A percentile compares a stretch with the other conserved stretches of the same genome.
These are phyloP conservation scores for Ichneumon xanthorius DNA, from an alignment of 2,888 invertebrate genomes.

Conservation along the genomic window DNA sequence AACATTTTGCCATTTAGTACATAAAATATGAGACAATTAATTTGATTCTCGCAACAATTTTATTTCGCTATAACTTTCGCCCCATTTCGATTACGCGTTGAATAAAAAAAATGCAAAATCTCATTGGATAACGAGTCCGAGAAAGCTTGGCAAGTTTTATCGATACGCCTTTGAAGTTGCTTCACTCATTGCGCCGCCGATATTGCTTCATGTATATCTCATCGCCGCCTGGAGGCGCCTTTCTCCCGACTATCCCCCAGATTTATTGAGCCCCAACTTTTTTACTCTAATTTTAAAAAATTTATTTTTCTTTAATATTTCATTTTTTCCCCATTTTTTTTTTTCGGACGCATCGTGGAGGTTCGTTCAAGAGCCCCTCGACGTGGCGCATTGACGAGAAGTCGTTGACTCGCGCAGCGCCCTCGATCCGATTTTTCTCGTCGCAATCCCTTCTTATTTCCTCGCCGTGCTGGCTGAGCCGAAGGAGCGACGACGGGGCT, in stretches of 20 bases:
- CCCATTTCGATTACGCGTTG: too few relatives aligned
- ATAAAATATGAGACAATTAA: too few relatives aligned
- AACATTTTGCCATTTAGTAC: too few relatives aligned
- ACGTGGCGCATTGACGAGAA: background rate
- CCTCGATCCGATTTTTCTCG: slow-evolving; percentile 4
- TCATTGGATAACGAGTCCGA: background rate
- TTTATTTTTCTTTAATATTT: background rate
- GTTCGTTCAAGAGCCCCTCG: slow-evolving; percentile 18
- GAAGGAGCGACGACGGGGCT: background rate
- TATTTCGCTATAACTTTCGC: too few relatives aligned
- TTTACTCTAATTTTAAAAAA: background rate
- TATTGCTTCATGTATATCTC: background rate
- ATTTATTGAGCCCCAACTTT: background rate
- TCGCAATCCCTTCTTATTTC: background rate
- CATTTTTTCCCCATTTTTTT: slow-evolving; percentile 22
- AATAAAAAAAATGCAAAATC: background rate
- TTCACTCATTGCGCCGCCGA: background rate
- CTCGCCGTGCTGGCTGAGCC: background rate
- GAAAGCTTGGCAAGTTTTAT: background rate
- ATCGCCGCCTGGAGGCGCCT: background rate
- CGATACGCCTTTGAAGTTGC: background rate
- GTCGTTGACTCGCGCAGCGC: background rate
- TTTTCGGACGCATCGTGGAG: slow-evolving; percentile 39
- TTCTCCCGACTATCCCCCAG: background rate
- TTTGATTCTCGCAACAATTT: too few relatives aligned